Conservation (phyloP, 1,140 invertebrate species). For the Oedothorax gibbosus region DNA sequence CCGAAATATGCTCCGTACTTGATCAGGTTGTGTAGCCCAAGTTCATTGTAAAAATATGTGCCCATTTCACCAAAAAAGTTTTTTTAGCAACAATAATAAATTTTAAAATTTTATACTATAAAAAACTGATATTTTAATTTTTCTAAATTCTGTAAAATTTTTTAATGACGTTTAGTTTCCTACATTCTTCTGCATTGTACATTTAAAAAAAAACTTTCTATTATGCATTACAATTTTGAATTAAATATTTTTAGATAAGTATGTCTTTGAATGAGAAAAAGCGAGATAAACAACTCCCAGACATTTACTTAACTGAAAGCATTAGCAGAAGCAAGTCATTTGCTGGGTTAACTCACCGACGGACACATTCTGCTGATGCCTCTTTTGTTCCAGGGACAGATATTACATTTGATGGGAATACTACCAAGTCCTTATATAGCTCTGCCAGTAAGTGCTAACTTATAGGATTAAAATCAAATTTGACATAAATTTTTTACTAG, state of each 20-base stretch:
- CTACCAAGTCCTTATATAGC: slow-evolving; percentile 27
- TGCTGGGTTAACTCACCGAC: slow-evolving; percentile 50
- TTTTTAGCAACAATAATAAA: too few species aligned
- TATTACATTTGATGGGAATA: slow-evolving; percentile 37
- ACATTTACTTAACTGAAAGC: slow-evolving; percentile 55
- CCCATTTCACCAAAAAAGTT: too few species aligned
- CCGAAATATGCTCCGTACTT: too few species aligned
- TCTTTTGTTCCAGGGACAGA: slow-evolving; percentile 28
- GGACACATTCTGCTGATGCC: slow-evolving; percentile 51
- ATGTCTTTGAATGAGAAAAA: slow-evolving; percentile 57
- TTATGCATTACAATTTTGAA: background rate
- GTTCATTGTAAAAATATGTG: too few species aligned
- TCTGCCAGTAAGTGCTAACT: slow-evolving; percentile 18
- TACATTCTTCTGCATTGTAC: too few species aligned
- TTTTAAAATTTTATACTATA: too few species aligned
- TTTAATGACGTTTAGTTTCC: too few species aligned
- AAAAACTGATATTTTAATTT: too few species aligned
- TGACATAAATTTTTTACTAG: too few species aligned
- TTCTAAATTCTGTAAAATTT: too few species aligned
- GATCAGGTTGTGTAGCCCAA: too few species aligned
- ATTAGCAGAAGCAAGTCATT: slow-evolving; percentile 54
- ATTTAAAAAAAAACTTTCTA: background rate
- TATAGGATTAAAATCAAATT: background rate
- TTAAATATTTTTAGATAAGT: slow-evolving; percentile 6
- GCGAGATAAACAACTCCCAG: slow-evolving; percentile 30